Evolutionary conservation across 2,888 invertebrate species (phyloP).

Genomic region (Monopis laevigella): DNA sequence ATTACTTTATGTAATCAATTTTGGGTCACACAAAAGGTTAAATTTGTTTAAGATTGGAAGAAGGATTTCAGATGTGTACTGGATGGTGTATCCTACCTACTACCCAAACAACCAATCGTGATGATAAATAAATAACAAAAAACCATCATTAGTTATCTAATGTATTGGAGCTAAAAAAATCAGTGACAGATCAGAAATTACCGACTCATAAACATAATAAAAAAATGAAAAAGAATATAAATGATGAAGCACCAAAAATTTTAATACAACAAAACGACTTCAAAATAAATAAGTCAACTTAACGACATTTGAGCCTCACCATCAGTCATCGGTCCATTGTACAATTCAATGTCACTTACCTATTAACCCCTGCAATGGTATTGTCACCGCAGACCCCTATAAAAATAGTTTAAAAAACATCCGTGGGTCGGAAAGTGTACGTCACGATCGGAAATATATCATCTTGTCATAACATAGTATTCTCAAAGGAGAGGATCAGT

Average conservation of each 20-base stretch:
- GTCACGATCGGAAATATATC: conserved; percentile 61
- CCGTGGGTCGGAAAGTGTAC: conserved; percentile 42
- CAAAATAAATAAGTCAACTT: conserved; percentile 8
- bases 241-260: neutral
- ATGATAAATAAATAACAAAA: no score
- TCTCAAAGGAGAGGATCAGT: conserved; percentile 54
- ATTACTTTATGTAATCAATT: no score
- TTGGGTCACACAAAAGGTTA: no score
- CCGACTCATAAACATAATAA: no score
- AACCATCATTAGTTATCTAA: no score
- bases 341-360: conserved; percentile 51
- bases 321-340: conserved; percentile 52
- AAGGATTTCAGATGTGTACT: no score
- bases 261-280: conserved; percentile 3
- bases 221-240: neutral
- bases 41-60: no score
- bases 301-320: conserved; percentile 27
- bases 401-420: conserved; percentile 25
- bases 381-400: conserved; percentile 6
- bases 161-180: no score
- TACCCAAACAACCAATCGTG: no score
- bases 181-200: no score
- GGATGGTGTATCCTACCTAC: no score
- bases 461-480: conserved; percentile 65
- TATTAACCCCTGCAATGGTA: conserved; percentile 21